Evolutionary conservation across 2,797 vertebrate genomes (phyloP).

Genomic region (Denticeps clupeoides): DNA sequence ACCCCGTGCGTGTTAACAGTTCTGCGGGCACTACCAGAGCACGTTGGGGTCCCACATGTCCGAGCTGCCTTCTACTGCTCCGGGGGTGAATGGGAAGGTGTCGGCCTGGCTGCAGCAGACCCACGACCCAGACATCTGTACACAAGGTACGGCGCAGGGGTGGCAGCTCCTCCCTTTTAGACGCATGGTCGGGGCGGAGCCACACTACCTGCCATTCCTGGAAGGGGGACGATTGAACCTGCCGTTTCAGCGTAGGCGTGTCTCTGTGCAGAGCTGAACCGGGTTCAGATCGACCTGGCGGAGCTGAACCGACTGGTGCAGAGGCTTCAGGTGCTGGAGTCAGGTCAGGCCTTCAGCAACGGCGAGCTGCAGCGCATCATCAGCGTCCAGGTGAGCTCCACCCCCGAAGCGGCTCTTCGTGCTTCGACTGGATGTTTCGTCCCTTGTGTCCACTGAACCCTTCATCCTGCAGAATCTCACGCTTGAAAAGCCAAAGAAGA

Average conservation of each 20-base stretch:
- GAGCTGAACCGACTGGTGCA: constrained; percentile 74
- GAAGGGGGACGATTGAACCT: too few species aligned
- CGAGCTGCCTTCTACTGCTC: constrained; percentile 47
- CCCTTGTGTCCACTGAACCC: neutral
- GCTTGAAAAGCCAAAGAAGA: constrained; percentile 65
- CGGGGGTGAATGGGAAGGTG: constrained; percentile 65
- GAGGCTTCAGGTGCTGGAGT: constrained; percentile 69
- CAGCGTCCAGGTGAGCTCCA: constrained; percentile 66
- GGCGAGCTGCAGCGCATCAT: constrained; percentile 69
- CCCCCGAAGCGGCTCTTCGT: too few species aligned
- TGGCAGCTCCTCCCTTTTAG: too few species aligned
- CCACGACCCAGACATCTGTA: constrained; percentile 66
- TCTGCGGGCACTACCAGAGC: constrained; percentile 27
- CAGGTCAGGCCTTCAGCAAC: constrained; percentile 57
- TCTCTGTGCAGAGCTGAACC: constrained; percentile 67
- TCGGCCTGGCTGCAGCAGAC: constrained; percentile 79
- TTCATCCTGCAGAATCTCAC: constrained; percentile 52
- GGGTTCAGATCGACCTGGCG: constrained; percentile 74
- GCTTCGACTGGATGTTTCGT: neutral
- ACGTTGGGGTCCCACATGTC: constrained; percentile 19
- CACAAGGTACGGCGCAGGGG: constrained; percentile 76
- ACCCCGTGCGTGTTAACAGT: neutral
- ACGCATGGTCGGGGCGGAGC: too few species aligned
- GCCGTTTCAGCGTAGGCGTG: too few species aligned
- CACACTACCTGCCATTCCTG: too few species aligned